Evolutionary conservation across 2,888 invertebrate genomes (phyloP), one percentile per base, ranked within the genome.

Genomic region (Zhuqinia jingwanae): DNA sequence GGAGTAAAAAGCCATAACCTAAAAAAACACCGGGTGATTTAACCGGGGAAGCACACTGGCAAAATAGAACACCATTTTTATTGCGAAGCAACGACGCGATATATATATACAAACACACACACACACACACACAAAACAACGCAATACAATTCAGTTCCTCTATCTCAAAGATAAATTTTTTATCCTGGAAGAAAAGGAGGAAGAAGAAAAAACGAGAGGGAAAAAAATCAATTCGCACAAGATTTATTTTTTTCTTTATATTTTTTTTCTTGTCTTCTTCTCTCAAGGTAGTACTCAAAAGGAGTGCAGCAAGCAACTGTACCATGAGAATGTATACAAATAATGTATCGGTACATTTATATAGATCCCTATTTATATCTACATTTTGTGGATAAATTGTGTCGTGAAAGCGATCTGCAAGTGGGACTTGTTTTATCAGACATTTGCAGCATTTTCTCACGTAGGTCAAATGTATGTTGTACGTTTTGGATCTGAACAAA

Each of bases 351-450:
- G n/a, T n/a, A n/a, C n/a, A n/a, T 0, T 25, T 50, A n/a, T 50
- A 56, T 25, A 36, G 25, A 60, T 13, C 20, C 27, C 20, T 60
- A 30, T 70, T 47, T 50, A 42, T 17, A n/a, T 36, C 25, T 50
- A 22, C 11, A 70, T 22, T 53, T 53, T 36, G 27, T 53, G 25
- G 50, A n/a, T n/a, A 68, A 53, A 30, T 53, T 50, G 60, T 68
- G 68, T 42, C 25, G 50, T 56, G 82, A 63, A 82, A 75, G 45
- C 22, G 75, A 82, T 82, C 82, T 85, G 70, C 68, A 70, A 78
- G 56, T 70, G 78, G 85, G 78, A 60, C 85, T 75, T 83, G 60
- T 73, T 85, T 78, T 85, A 85, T 85, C 85, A 63, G 78, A 73
- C n/a, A 15, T 70, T 78, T 78, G 76, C 83, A 83, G 83, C 78